Conservation (phyloP, 2,797 vertebrate genomes). For the Periophthalmus magnuspinnatus region DNA sequence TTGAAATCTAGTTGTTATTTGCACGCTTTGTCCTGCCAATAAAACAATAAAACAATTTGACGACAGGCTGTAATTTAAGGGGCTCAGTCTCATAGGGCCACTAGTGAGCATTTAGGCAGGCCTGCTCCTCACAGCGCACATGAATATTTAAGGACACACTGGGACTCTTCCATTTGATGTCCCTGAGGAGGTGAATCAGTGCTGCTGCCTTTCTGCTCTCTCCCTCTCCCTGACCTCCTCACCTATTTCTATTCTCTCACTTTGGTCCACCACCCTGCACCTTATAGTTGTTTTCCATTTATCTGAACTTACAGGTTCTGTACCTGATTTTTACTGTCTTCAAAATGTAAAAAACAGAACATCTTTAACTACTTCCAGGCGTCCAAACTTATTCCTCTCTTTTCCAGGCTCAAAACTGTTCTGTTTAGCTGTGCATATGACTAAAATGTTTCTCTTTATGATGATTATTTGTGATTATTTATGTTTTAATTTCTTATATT, state of each 20-base stretch:
- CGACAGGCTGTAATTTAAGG: slow-evolving; percentile 69
- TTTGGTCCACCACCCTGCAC: slow-evolving; percentile 14
- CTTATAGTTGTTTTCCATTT: background rate
- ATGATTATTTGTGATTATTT: no score
- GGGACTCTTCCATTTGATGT: slow-evolving; percentile 73
- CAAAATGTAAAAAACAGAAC: no score
- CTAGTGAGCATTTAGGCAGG: slow-evolving; percentile 70
- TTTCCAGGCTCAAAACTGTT: no score
- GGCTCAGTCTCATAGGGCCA: slow-evolving; percentile 63
- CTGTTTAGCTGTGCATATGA: no score
- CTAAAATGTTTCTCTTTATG: no score
- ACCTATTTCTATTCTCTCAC: slow-evolving; percentile 22
- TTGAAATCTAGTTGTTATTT: background rate
- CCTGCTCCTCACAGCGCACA: slow-evolving; percentile 58
- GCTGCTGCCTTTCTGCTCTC: slow-evolving; percentile 23
- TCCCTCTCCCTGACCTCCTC: slow-evolving; percentile 45
- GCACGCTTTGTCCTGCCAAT: slow-evolving; percentile 10
- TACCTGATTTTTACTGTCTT: no score
- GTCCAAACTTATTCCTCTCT: no score
- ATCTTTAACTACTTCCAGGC: no score
- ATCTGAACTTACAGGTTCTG: background rate
- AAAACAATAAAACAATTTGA: slow-evolving; percentile 60
- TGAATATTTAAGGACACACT: slow-evolving; percentile 80
- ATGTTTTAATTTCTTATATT: no score
- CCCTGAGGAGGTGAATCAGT: slow-evolving; percentile 46